Base-by-base conservation (phyloP, 2,888 invertebrate genomes). In the Caenorhabditis sinica region DNA sequence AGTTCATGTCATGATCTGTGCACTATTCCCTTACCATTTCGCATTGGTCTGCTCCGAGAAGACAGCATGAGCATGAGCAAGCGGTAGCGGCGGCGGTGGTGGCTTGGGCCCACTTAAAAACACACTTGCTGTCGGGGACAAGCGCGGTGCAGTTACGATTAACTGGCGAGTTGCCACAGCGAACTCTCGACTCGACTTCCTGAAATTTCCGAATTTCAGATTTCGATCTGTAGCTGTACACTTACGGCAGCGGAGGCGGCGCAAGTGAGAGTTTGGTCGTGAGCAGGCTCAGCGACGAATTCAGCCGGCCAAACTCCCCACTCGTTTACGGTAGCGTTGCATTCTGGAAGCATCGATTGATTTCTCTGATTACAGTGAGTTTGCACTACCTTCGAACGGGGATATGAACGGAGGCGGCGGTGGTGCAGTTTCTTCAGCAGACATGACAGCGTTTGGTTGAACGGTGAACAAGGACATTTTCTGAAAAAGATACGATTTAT, bases 21-120 rank as follows among this genome's bases (percentile, higher is more conserved):
- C 58, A 15, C 45, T 25, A 8, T 20, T 53, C 15, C 23, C 76
- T 58, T 28, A 85, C 81, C 79, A 75, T 82, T 85, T 76, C 84
- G 61, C 87, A 87, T 77, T 84, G 86, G 45, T 74, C 75, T 43
- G 65, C 58, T 69, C 79, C 80, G 84, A 85, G 84, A 81, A 85
- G 84, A 74, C 83, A 84, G 61, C 66, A 69, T 49, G 25, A 28
- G 82, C 74, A 74, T 69, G 81, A 73, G 83, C 83, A 86, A 69
- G 51, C 61, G 79, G 86, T 79, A 86, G 87, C 81, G 88, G 88
- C 58, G 88, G 88, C 82, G 86, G 85, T 76, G 87, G 86, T 84
- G 88, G 88, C 72, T 81, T 82, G 28, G 90, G 82, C 90, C 87
- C 89, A 86, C 90, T 91, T 91, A 91, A 91, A 88, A 89, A 89